These are phyloP conservation scores for Amphiprion clarkii DNA, from an alignment of 2,797 vertebrate species.

Conservation along the genomic window DNA sequence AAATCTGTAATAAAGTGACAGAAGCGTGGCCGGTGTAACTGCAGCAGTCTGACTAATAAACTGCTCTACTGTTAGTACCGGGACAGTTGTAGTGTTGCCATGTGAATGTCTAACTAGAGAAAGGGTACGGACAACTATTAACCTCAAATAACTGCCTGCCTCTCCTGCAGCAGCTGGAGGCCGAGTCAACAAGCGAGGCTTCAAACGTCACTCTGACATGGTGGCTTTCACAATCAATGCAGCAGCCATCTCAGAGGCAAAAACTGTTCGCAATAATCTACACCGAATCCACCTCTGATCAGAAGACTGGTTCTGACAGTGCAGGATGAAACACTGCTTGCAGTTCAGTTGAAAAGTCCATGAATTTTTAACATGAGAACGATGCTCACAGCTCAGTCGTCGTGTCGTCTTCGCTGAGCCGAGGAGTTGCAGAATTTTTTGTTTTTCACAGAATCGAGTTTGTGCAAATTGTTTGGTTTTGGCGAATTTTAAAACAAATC, in stretches of 20 bases:
- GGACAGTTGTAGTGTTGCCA: conserved; percentile 68
- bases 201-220: conserved; percentile 63
- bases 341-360: no score
- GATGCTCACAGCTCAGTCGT: no score
- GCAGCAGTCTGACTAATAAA: conserved; percentile 54
- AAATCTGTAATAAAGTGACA: conserved; percentile 15
- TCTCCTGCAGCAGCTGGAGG: conserved; percentile 70
- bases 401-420: no score
- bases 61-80: conserved; percentile 57
- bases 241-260: conserved; percentile 31
- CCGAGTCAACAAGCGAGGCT: conserved; percentile 67
- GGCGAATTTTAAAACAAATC: no score
- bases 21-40: not conserved
- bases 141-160: conserved; percentile 73
- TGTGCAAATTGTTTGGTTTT: no score
- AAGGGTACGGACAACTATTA: conserved; percentile 74
- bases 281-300: not conserved
- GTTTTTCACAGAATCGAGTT: no score
- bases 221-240: conserved; percentile 59
- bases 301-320: conserved; percentile 25
- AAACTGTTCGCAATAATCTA: not conserved
- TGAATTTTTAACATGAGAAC: no score
- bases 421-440: no score
- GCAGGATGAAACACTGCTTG: no score
- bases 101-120: conserved; percentile 74